These are phyloP conservation scores for Halocaridina rubra DNA, from an alignment of 2,888 invertebrate species.

Conservation along the genomic window DNA sequence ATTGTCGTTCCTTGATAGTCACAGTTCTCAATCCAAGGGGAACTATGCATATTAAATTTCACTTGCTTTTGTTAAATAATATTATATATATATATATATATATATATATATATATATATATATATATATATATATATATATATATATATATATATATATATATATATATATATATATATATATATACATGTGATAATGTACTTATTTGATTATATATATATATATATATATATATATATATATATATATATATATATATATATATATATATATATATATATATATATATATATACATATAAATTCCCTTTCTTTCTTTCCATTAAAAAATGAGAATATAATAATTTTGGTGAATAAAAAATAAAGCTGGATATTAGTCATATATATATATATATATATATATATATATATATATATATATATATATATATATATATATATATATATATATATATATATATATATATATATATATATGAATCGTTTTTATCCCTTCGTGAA, in stretches of 20 bases:
- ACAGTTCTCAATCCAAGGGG: too few species aligned
- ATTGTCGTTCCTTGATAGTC: too few species aligned
- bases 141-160: background rate
- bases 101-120: background rate
- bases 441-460: too few species aligned
- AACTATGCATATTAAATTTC: background rate
- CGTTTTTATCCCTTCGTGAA: too few species aligned
- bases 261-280: background rate
- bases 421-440: too few species aligned
- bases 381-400: too few species aligned
- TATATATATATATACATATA: background rate
- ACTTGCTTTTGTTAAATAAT: background rate
- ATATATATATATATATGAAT: too few species aligned
- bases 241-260: background rate
- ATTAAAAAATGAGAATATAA: background rate
- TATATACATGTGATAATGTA: background rate
- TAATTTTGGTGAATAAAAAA: too few species aligned
- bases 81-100: background rate
- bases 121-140: conserved; percentile 1
- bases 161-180: background rate
- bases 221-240: background rate
- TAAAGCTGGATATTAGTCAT: too few species aligned
- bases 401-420: too few species aligned
- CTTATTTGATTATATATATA: background rate
- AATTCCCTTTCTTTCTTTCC: background rate